These are phyloP conservation scores for Sebastes hubbsi DNA, from an alignment of 2,797 vertebrate genomes.

Conservation along the genomic window DNA sequence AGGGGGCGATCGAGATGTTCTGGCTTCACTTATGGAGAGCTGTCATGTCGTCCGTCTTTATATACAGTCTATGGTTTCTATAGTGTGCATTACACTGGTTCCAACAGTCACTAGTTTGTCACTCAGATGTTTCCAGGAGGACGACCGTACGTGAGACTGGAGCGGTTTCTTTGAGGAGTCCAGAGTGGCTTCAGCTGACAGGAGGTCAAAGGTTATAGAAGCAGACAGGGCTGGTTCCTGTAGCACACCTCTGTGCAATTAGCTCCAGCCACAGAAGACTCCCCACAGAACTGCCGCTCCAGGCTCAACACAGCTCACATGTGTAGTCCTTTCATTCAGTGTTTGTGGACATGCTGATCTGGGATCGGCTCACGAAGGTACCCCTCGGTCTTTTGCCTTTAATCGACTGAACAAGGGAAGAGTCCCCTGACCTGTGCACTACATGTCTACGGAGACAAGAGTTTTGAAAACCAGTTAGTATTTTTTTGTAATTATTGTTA, in stretches of 20 bases:
- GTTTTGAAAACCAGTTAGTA: slow-evolving; percentile 60
- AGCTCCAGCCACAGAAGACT: slow-evolving; percentile 33
- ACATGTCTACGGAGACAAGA: slow-evolving; percentile 57
- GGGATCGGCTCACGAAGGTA: slow-evolving; percentile 67
- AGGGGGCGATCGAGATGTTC: background rate
- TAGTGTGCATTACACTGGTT: slow-evolving; percentile 18
- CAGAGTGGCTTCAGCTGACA: slow-evolving; percentile 38
- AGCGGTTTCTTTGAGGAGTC: slow-evolving; percentile 10
- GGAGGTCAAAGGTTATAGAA: slow-evolving; percentile 36
- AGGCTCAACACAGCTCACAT: slow-evolving; percentile 31
- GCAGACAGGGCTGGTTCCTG: slow-evolving; percentile 77
- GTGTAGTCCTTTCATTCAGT: slow-evolving; percentile 17
- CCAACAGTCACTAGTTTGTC: slow-evolving; percentile 31
- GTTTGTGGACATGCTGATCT: slow-evolving; percentile 65
- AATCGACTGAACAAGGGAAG: slow-evolving; percentile 67
- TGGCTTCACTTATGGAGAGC: no score
- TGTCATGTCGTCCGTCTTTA: no score
- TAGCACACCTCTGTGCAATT: slow-evolving; percentile 42
- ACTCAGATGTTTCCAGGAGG: slow-evolving; percentile 29
- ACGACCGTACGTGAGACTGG: slow-evolving; percentile 19
- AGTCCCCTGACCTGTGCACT: slow-evolving; percentile 69
- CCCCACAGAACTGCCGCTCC: slow-evolving; percentile 18
- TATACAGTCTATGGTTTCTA: no score
- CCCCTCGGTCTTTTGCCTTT: slow-evolving; percentile 68
- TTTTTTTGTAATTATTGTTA: slow-evolving; percentile 76